Base-by-base conservation (phyloP, 2,888 invertebrate genomes). In the Horisme vitalbata region DNA sequence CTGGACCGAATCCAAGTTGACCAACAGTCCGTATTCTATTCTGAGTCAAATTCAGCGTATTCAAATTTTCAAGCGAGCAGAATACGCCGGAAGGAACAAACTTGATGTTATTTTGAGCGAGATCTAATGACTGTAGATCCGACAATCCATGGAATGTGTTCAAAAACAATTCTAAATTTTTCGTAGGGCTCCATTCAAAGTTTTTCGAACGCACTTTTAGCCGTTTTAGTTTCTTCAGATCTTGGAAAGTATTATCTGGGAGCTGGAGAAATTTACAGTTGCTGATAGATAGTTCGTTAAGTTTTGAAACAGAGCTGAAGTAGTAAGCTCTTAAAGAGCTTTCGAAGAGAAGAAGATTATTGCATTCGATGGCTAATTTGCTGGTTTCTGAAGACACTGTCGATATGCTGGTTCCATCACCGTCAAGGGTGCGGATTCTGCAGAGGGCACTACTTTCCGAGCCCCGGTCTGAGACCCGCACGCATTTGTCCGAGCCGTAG, bases 61-160 rank as follows among this genome's bases (percentile, higher is more conserved):
- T 95, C 50, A 97, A 90, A 80, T 94, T 96, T 64, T 93, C 92
- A 72, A 96, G 83, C 31, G 93, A 92, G 83, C 97, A 97, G 75
- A 96, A 94, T 55, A 93, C 92, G 65, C 93, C 94, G 61, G 94
- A 94, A 30, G 96, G 96, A 72, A 97, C 79, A 56, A 93, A 93
- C 63, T 95, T 92, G 57, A 97, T 92, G 86, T 96, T 96, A 88
- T 96, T 97, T 83, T 95, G 93, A 70, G 94, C 93, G 79, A 97
- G 89, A 83, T 96, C 95, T 67, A 97, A 87, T 46, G 92, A 91
- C 75, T 95, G 95, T 36, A 97, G 89, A 79, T 96, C 96, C 68
- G 93, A 92, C 61, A 97, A 90, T 52, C 95, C 95, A 65, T 92
- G 91, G 69, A 97, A 93, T 54, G 94, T 93, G 62, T 92, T 93